These are phyloP conservation scores for Callimico goeldii DNA, from an alignment of 2,797 vertebrate species.

Conservation along the genomic window DNA sequence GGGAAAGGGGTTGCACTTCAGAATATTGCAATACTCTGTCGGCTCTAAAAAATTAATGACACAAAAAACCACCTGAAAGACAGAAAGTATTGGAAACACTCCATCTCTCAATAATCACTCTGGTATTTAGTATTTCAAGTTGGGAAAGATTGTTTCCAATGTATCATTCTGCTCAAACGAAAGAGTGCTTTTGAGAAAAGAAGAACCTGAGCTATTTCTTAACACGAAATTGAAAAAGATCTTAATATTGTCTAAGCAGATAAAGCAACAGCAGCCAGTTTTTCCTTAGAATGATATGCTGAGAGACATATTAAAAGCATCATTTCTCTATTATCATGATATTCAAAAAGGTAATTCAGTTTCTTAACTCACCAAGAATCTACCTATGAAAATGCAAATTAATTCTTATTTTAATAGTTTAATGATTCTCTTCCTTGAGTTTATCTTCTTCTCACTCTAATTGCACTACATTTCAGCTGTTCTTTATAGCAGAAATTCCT, in stretches of 20 bases:
- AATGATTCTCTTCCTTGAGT: not conserved
- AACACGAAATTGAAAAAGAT: slow-evolving; percentile 61
- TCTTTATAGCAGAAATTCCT: not conserved
- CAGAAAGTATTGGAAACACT: slow-evolving; percentile 71
- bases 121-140: slow-evolving; percentile 74
- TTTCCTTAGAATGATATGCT: not conserved
- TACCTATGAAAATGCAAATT: not conserved
- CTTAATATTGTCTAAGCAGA: slow-evolving; percentile 31
- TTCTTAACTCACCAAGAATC: not conserved
- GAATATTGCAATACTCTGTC: slow-evolving; percentile 65
- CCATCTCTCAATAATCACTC: slow-evolving; percentile 53
- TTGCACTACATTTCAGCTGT: not conserved
- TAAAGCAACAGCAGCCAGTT: not conserved
- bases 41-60: slow-evolving; percentile 56
- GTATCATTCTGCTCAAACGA: slow-evolving; percentile 64
- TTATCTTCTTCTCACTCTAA: not conserved
- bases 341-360: slow-evolving; percentile 7
- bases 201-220: slow-evolving; percentile 39
- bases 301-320: not conserved
- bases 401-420: not conserved
- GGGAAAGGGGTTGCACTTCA: slow-evolving; percentile 60
- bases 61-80: slow-evolving; percentile 53
- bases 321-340: not conserved
- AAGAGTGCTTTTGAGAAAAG: slow-evolving; percentile 40
- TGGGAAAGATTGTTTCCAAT: slow-evolving; percentile 67